These are phyloP conservation scores for Pollachius pollachius DNA, from an alignment of 2,113 vertebrate genomes.

Conservation along the genomic window DNA sequence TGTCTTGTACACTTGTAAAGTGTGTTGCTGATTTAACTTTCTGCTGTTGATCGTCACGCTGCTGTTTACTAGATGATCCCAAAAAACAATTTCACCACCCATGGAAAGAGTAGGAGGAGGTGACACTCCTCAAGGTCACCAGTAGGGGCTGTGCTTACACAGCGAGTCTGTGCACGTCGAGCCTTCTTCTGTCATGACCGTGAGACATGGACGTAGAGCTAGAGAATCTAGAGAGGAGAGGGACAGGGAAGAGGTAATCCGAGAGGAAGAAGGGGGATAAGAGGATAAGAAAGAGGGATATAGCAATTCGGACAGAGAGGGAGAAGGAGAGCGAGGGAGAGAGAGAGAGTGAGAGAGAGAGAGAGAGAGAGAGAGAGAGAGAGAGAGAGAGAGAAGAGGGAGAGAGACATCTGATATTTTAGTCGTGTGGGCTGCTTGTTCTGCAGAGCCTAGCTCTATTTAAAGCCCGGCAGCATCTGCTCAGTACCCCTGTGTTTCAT, in stretches of 20 bases:
- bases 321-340: constrained; percentile 1
- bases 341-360: constrained; percentile 8
- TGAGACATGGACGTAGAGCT: no score
- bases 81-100: neutral
- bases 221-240: neutral
- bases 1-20: no score
- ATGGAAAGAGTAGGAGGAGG: constrained; percentile 5
- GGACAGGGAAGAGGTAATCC: neutral
- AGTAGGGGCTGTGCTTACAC: no score
- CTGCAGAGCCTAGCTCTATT: constrained; percentile 61
- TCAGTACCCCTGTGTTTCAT: constrained; percentile 58
- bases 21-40: constrained; percentile 18
- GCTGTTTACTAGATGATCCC: constrained; percentile 44
- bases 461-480: constrained; percentile 66
- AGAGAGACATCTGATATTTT: constrained; percentile 65
- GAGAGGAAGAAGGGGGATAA: neutral
- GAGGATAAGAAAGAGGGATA: neutral
- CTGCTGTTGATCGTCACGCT: constrained; percentile 43
- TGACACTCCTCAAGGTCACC: constrained; percentile 10
- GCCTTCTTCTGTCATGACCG: no score
- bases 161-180: no score
- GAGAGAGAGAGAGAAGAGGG: constrained; percentile 23
- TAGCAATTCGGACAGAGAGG: neutral
- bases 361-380: constrained; percentile 13
- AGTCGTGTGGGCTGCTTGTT: constrained; percentile 62